Evolutionary conservation across 2,888 invertebrate species (phyloP).

Genomic region (Plemyria rubiginata): DNA sequence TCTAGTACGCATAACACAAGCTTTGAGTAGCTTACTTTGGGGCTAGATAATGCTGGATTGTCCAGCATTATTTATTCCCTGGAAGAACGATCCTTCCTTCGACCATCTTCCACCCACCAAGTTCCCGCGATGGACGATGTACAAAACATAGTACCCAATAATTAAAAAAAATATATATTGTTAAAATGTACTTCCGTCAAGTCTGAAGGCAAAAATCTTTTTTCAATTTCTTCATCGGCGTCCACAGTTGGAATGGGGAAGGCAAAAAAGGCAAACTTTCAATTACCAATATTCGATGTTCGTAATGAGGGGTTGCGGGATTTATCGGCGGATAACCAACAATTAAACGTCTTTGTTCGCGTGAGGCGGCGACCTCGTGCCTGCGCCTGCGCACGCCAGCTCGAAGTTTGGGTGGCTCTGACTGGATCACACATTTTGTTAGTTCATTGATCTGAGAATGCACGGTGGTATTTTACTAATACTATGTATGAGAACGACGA

Average conservation of each 20-base stretch:
- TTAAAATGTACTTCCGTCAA: slow-evolving; percentile 16
- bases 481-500: too few species aligned
- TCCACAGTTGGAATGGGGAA: slow-evolving; percentile 17
- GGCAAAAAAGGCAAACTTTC: slow-evolving; percentile 71
- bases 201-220: slow-evolving; percentile 16
- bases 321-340: slow-evolving; percentile 77
- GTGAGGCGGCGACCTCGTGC: slow-evolving; percentile 42
- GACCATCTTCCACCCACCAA: too few species aligned
- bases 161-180: neutral
- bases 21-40: too few species aligned
- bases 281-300: slow-evolving; percentile 80
- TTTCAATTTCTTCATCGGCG: slow-evolving; percentile 11
- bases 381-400: slow-evolving; percentile 51
- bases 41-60: too few species aligned
- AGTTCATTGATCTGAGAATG: slow-evolving; percentile 19
- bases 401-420: slow-evolving; percentile 14
- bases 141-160: neutral
- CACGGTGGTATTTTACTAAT: neutral
- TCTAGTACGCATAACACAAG: too few species aligned
- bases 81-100: too few species aligned
- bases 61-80: too few species aligned
- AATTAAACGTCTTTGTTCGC: slow-evolving; percentile 81
- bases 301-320: slow-evolving; percentile 79
- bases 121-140: too few species aligned
- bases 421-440: slow-evolving; percentile 7